A percentile compares a stretch with the other conserved stretches of the same genome.
These are phyloP conservation scores for Gonocerus acuteangulatus DNA, from an alignment of 2,888 invertebrate species.

Conservation along the genomic window DNA sequence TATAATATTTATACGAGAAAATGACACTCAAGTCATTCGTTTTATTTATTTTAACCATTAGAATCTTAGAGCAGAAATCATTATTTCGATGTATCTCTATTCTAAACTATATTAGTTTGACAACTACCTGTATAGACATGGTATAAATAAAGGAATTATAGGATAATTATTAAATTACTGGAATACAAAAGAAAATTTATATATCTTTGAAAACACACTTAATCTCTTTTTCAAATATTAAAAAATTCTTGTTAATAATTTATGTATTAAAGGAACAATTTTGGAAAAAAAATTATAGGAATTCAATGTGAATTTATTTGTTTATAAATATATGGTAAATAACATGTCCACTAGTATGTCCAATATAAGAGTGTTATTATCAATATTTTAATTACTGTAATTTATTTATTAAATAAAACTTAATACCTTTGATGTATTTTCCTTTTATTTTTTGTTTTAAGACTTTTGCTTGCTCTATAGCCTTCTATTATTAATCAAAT, in stretches of 20 bases:
- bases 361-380: slow-evolving; percentile 38
- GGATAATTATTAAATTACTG: slow-evolving; percentile 14
- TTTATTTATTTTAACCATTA: slow-evolving; percentile 9
- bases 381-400: slow-evolving; percentile 39
- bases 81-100: slow-evolving; percentile 31
- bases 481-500: too few relatives aligned
- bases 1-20: slow-evolving; percentile 16
- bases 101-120: slow-evolving; percentile 34
- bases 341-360: slow-evolving; percentile 39
- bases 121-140: slow-evolving; percentile 32
- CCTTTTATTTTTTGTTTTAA: slow-evolving; percentile 30
- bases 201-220: slow-evolving; percentile 27
- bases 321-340: slow-evolving; percentile 28
- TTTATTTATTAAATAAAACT: slow-evolving; percentile 39
- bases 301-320: slow-evolving; percentile 28
- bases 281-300: slow-evolving; percentile 16
- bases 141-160: slow-evolving; percentile 25
- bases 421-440: slow-evolving; percentile 37
- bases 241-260: slow-evolving; percentile 23
- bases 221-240: slow-evolving; percentile 29
- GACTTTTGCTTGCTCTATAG: too few relatives aligned
- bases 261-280: slow-evolving; percentile 19
- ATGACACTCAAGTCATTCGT: background rate
- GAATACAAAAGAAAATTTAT: slow-evolving; percentile 25
- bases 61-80: slow-evolving; percentile 6